Base-by-base conservation (phyloP, 1,140 invertebrate species). In the Bursaphelenchus mucronatus region DNA sequence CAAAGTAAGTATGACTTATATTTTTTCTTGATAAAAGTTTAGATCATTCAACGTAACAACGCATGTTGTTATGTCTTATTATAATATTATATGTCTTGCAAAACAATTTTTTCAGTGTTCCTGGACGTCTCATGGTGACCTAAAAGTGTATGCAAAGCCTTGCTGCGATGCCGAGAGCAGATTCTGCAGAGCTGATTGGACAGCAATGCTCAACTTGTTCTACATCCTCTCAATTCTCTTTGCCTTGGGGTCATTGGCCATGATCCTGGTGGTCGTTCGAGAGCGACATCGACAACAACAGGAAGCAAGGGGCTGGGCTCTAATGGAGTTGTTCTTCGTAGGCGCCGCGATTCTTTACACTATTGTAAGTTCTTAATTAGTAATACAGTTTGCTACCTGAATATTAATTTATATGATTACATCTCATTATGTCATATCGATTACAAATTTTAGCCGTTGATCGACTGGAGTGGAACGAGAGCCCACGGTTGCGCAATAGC, bases 241-340 rank as follows among this genome's bases (percentile, higher is more conserved):
- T 63, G 68, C 68, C n/a, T 17, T 76, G 41, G 61, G 52, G n/a
- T 76, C 64, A 39, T 44, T 76, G 13, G 45, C 59, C 8, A 65
- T 76, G 64, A 80, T 76, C 43, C 67, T 62, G 21, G 54, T 73
- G 0, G 68, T 79, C n/a, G 54, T 68, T 21, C 62, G 67, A 13
- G 72, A 78, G 44, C 68, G 74, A 8, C 58, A 66, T n/a, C 67
- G 73, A 61, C 73, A 76, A 53, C 70, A 76, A 62, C 70, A 74
- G 90, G 89, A 88, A 88, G 52, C 90, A 90, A 74, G 89, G 88
- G 19, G 87, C 87, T 94, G 91, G 91, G 88, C 90, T 43, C 87
- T 93, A 62, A 83, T 92, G 76, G 90, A 94, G 84, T 89, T 89
- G 41, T 88, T 92, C 65, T 83, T 93, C 52, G 76, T 91, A 19